Evolutionary conservation across 2,113 vertebrate genomes (phyloP).

Genomic region (Dasyprocta punctata): DNA sequence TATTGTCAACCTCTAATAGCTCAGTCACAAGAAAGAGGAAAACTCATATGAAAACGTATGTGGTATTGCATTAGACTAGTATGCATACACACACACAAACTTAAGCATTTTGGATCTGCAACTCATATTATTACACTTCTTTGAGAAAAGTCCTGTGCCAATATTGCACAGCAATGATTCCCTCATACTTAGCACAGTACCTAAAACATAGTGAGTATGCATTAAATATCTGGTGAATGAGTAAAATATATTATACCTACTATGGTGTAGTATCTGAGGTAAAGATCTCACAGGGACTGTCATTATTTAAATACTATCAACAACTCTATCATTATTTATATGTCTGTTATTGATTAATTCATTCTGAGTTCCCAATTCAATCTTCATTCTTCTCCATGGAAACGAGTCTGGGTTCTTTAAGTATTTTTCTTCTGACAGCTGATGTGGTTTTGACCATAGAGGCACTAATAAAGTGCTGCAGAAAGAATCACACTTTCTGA

Average conservation of each 20-base stretch:
- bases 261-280: not conserved
- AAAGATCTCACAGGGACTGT: not conserved
- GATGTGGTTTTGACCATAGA: not conserved
- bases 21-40: not conserved
- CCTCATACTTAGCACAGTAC: not conserved
- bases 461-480: not conserved
- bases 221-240: not conserved
- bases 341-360: not conserved
- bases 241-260: not conserved
- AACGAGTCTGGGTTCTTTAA: not conserved
- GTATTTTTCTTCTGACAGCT: not conserved
- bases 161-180: not conserved
- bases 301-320: not conserved
- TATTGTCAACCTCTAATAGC: not conserved
- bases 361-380: not conserved
- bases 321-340: not conserved
- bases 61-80: not conserved
- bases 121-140: not conserved
- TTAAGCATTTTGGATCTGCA: not conserved
- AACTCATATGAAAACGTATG: not conserved
- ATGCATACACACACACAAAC: not conserved
- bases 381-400: not conserved
- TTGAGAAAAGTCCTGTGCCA: not conserved
- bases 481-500: not conserved
- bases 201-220: not conserved